A percentile compares a stretch with the other conserved stretches of the same genome.
Conservation (phyloP, 2,888 invertebrate genomes). For the Octodonta nipae region DNA sequence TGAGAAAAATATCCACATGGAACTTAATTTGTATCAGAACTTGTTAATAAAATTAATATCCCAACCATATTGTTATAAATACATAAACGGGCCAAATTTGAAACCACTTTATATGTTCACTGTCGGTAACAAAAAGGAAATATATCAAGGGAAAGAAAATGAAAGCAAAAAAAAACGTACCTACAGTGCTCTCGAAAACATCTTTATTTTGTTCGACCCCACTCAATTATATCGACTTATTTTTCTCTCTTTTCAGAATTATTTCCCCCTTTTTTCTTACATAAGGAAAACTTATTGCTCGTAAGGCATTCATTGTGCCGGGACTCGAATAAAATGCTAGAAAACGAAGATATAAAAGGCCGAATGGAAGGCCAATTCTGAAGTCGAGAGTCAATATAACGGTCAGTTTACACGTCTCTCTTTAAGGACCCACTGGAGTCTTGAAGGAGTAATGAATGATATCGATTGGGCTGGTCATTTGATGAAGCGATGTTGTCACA, state of each 20-base stretch:
- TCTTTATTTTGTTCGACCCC: constrained; percentile 1
- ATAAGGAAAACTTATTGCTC: constrained; percentile 4
- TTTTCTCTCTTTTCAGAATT: too few species aligned
- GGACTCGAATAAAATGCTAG: constrained; percentile 21
- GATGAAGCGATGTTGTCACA: not conserved
- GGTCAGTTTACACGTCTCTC: constrained; percentile 32
- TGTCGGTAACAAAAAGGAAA: too few species aligned
- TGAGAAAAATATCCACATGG: too few species aligned
- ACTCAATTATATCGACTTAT: constrained; percentile 3
- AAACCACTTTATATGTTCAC: too few species aligned
- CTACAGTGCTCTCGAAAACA: not conserved
- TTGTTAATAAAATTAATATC: too few species aligned
- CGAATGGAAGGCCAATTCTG: constrained; percentile 27
- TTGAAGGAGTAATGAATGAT: constrained; percentile 26
- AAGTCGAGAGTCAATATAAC: constrained; percentile 31
- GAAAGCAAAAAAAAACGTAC: too few species aligned
- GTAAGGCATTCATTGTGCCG: constrained; percentile 5
- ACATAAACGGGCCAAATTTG: too few species aligned
- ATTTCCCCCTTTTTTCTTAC: too few species aligned
- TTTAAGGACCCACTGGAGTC: constrained; percentile 27
- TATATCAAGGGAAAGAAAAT: too few species aligned
- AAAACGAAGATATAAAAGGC: constrained; percentile 27
- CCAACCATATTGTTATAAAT: too few species aligned
- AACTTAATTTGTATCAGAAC: too few species aligned
- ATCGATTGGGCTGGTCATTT: constrained; percentile 19